phyloP scores from a whole-genome alignment of 2,113 vertebrate species.

The Podarcis muralis region DNA sequence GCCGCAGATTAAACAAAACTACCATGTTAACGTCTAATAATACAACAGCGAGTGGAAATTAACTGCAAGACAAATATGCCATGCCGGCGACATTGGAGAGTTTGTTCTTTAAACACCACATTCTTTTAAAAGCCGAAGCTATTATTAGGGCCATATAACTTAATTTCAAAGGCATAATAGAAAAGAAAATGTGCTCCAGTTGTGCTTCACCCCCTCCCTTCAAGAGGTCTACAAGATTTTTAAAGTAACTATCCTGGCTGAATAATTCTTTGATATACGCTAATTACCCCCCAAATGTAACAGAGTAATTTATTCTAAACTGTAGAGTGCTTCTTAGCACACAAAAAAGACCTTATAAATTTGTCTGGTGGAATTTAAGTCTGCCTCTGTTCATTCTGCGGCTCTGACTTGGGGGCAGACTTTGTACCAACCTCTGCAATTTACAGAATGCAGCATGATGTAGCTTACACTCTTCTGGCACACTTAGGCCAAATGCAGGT shows the following conservation, averaged over 20 bases:
- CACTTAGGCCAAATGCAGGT: background rate
- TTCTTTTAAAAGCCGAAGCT: constrained; percentile 71
- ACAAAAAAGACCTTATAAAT: background rate
- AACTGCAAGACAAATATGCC: constrained; percentile 77
- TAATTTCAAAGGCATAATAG: constrained; percentile 74
- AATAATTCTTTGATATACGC: constrained; percentile 59
- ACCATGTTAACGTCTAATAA: constrained; percentile 81
- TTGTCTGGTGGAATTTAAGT: constrained; percentile 4
- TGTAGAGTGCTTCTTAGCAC: background rate
- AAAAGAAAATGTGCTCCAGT: constrained; percentile 72
- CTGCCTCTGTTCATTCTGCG: background rate
- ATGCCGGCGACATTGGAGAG: constrained; percentile 67
- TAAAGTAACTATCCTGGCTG: constrained; percentile 62
- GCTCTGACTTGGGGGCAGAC: background rate
- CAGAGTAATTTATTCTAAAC: constrained; percentile 38
- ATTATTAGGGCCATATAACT: constrained; percentile 74
- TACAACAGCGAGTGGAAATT: constrained; percentile 79
- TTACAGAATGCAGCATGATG: background rate
- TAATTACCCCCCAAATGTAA: constrained; percentile 64
- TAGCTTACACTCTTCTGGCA: background rate
- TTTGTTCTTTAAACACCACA: constrained; percentile 69
- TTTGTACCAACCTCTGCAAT: background rate
- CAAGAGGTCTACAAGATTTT: constrained; percentile 38
- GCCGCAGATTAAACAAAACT: constrained; percentile 83
- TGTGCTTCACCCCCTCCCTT: constrained; percentile 58